Percentiles rank a stretch among this genome's conserved stretches.
Conservation (phyloP, 2,797 vertebrate species). For the Prunella strophiata region DNA sequence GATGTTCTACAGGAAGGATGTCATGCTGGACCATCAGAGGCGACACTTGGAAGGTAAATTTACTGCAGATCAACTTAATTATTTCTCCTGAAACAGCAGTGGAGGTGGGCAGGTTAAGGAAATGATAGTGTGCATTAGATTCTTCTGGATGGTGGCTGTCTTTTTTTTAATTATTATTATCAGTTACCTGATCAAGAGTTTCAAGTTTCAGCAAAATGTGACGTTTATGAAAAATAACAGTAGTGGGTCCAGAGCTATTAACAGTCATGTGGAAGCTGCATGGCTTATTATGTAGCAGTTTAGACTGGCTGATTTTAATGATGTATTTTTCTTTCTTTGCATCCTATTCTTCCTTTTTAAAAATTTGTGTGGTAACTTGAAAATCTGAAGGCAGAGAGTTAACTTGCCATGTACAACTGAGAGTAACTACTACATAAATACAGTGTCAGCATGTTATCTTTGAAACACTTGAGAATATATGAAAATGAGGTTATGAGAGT, state of each 20-base stretch:
- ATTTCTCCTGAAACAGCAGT: neutral
- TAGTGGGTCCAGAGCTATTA: neutral
- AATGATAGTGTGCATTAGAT: neutral
- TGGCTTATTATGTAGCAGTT: neutral
- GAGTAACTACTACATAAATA: neutral
- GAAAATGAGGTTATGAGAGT: neutral
- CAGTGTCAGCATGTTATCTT: neutral
- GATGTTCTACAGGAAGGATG: constrained; percentile 97
- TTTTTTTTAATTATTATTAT: neutral
- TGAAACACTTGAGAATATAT: neutral
- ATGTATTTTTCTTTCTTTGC: neutral
- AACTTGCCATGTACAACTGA: neutral
- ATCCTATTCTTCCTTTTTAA: neutral
- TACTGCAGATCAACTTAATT: neutral
- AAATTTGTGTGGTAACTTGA: neutral
- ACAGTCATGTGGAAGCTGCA: neutral
- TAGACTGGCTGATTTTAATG: neutral
- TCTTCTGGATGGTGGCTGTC: neutral
- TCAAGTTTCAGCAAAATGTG: neutral
- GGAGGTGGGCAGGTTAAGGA: neutral
- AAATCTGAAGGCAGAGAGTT: neutral
- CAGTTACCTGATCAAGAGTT: neutral
- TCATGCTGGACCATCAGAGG: constrained; percentile 97
- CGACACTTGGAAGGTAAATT: constrained; percentile 89
- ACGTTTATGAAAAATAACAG: neutral